phyloP scores from a whole-genome alignment of 2,888 invertebrate species.

The Parnassius smintheus region DNA sequence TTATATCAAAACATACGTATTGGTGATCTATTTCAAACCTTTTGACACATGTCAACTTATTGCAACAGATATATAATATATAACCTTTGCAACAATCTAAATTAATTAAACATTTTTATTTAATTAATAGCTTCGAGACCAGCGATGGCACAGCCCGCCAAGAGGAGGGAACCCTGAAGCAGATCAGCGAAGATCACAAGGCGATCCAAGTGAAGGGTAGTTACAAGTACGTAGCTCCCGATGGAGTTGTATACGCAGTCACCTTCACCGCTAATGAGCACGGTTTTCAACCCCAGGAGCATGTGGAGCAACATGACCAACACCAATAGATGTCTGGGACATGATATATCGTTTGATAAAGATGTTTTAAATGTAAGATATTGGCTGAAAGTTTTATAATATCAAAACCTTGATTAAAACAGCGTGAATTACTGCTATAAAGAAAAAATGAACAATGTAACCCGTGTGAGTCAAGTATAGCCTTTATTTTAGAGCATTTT shows the following conservation, averaged over 20 bases:
- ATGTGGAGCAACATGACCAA: conserved; percentile 54
- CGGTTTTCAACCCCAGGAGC: conserved; percentile 79
- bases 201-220: conserved; percentile 75
- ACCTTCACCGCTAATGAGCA: conserved; percentile 81
- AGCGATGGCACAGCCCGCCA: conserved; percentile 77
- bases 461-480: neutral
- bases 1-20: too few species aligned
- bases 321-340: conserved; percentile 23
- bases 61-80: too few species aligned
- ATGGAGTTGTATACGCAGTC: conserved; percentile 77
- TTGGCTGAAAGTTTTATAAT: neutral
- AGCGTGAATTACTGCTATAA: too few species aligned
- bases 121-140: conserved; percentile 63
- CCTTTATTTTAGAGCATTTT: conserved; percentile 7
- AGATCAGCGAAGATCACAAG: conserved; percentile 72
- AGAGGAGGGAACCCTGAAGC: conserved; percentile 77
- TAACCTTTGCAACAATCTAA: too few species aligned
- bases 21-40: too few species aligned
- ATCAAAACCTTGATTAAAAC: neutral
- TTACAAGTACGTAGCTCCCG: conserved; percentile 77
- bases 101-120: neutral
- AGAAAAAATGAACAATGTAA: neutral
- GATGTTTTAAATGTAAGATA: neutral
- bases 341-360: conserved; percentile 2
- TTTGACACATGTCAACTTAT: too few species aligned